Percentiles rank a stretch among this genome's conserved stretches.
These are phyloP conservation scores for Caenorhabditis panamensis DNA, from an alignment of 2,888 invertebrate genomes.

Conservation along the genomic window DNA sequence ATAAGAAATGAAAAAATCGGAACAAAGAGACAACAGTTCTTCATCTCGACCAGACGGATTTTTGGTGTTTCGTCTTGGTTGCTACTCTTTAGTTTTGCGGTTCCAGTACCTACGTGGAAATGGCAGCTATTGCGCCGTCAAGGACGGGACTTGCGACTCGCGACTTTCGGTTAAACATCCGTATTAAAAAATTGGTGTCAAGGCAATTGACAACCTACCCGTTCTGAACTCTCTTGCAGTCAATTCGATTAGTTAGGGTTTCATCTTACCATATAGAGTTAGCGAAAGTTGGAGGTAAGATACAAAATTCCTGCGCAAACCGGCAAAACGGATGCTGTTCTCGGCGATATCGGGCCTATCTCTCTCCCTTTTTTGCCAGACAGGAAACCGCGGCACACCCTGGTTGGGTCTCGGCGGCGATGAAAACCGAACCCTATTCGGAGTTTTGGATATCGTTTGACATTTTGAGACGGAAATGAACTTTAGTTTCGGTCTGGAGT, in stretches of 20 bases:
- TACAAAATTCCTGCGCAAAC: not conserved
- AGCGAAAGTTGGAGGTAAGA: not conserved
- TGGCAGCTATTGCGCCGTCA: too few relatives aligned
- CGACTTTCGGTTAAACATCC: not conserved
- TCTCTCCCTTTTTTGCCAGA: not conserved
- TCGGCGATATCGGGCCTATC: not conserved
- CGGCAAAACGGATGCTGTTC: not conserved
- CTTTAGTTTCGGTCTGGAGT: not conserved
- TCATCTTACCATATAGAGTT: not conserved
- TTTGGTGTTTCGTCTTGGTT: not conserved
- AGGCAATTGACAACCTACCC: not conserved
- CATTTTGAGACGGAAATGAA: not conserved
- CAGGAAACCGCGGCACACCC: too few relatives aligned
- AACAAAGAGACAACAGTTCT: not conserved
- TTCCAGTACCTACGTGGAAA: not conserved
- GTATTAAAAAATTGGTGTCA: not conserved
- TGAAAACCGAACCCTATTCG: not conserved
- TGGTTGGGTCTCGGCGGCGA: too few relatives aligned
- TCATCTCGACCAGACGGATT: not conserved
- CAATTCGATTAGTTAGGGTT: not conserved
- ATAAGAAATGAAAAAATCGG: not conserved
- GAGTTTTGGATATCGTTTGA: not conserved
- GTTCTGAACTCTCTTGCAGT: not conserved
- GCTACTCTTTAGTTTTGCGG: not conserved
- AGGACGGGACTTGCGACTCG: not conserved